Conservation (phyloP, 2,888 invertebrate species). For the Xestoiulus laeticollis region DNA sequence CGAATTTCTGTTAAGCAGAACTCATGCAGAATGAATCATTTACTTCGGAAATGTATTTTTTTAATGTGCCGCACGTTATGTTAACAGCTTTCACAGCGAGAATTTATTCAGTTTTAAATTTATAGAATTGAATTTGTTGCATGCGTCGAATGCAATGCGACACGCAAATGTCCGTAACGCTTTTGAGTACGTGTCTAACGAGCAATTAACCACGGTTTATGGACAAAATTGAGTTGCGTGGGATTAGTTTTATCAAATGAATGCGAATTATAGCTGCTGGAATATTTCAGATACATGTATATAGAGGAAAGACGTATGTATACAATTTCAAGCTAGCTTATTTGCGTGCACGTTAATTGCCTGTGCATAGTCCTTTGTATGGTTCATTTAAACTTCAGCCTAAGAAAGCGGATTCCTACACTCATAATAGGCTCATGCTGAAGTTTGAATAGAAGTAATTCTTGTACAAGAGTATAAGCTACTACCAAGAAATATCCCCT, state of each 20-base stretch:
- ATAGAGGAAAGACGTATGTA: neutral
- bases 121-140: conserved; percentile 4
- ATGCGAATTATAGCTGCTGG: neutral
- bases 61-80: neutral
- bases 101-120: neutral
- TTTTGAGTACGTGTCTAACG: conserved; percentile 33
- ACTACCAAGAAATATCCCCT: no score
- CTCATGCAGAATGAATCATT: neutral
- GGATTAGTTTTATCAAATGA: conserved; percentile 18
- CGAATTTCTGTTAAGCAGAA: neutral
- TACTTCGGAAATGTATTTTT: neutral
- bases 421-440: neutral
- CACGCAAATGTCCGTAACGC: neutral
- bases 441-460: no score
- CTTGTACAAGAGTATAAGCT: no score
- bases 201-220: conserved; percentile 23
- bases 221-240: neutral
- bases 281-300: neutral
- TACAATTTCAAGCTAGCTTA: neutral
- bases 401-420: neutral
- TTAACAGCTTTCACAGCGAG: neutral
- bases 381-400: neutral
- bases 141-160: neutral
- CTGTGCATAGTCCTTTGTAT: neutral
- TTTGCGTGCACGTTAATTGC: neutral